A percentile compares a stretch with the other conserved stretches of the same genome.
Evolutionary conservation across 2,888 invertebrate species (phyloP).

Genomic region (Campoletis raptor): DNA sequence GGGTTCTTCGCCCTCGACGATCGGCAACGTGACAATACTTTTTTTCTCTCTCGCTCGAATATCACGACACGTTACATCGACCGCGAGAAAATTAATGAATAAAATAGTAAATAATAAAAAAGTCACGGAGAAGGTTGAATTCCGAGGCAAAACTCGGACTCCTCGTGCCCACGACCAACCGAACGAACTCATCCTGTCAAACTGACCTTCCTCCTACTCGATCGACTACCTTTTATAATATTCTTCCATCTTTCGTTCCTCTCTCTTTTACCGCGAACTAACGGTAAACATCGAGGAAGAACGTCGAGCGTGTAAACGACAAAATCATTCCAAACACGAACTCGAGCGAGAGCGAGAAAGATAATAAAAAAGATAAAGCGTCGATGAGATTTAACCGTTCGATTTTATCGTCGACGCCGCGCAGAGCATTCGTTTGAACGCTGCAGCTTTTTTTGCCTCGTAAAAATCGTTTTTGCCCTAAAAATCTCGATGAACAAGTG

Average conservation of each 20-base stretch:
- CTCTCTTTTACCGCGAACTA: constrained; percentile 25
- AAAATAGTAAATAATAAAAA: constrained; percentile 46
- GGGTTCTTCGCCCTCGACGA: constrained; percentile 71
- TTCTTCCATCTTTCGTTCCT: not conserved
- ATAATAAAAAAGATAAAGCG: not conserved
- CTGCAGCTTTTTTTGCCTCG: not conserved
- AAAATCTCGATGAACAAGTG: not conserved
- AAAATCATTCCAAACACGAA: constrained; percentile 62
- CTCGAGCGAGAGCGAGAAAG: not conserved
- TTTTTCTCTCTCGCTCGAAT: constrained; percentile 30
- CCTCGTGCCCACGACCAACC: constrained; percentile 31
- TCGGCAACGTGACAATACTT: constrained; percentile 62
- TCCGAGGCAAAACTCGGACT: not conserved
- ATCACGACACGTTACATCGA: constrained; percentile 55
- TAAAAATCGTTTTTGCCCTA: not conserved
- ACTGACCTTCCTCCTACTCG: constrained; percentile 55
- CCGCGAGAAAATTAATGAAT: constrained; percentile 46
- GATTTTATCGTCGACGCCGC: constrained; percentile 57
- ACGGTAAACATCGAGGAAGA: constrained; percentile 50
- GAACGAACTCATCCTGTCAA: constrained; percentile 56
- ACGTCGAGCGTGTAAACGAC: not conserved
- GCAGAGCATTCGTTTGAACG: not conserved
- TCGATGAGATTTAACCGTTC: constrained; percentile 55
- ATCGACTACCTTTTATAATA: constrained; percentile 61
- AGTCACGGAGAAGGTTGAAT: constrained; percentile 12